Base-by-base conservation (phyloP, 1,140 invertebrate species). In the Ceratitis capitata region DNA sequence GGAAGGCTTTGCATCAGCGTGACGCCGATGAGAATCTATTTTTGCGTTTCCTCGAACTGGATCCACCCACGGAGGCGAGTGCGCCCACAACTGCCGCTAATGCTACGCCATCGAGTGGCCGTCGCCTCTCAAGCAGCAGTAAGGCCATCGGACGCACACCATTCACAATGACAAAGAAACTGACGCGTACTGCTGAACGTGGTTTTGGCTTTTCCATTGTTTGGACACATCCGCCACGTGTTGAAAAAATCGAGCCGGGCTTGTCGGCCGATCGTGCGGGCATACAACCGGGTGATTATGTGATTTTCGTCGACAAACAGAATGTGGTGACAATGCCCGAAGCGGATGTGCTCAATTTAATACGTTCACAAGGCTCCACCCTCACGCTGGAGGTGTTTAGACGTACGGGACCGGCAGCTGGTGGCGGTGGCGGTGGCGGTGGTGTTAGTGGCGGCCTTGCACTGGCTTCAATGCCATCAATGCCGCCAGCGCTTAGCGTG, bases 181-280 rank as follows among this genome's bases (percentile, higher is more conserved):
- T 96, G 74, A 92, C 93, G 9, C 91, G 94, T 45, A 93, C 93
- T 9, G 91, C 93, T 2, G 93, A 94, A 78, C 93, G 93, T 35
- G 94, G 96, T 7, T 97, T 96, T 89, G 96, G 96, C 1, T 98
- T 98, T 92, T 97, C 97, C 5, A 95, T 98, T n/a, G 95, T 97
- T 1, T 98, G 97, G 96, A 97, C 96, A 3, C 95, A 97, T 89
- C 97, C 97, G 23, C 97, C 95, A n/a, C 94, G 96, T 14, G 95
- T 98, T 29, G 97, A 98, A 89, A 92, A 97, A 84, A 96, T 98
- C 1, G 97, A 98, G 87, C 93, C 95, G 0, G 95, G 95, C 9
- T 93, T 96, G n/a, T 95, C 96, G 0, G 97, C 96, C 5, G 96
- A 97, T 82, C 93, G 94, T 2, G 95, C 96, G 3, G 96, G 96